Conservation (phyloP, 2,888 invertebrate species). For the Ditula angustiorana region DNA sequence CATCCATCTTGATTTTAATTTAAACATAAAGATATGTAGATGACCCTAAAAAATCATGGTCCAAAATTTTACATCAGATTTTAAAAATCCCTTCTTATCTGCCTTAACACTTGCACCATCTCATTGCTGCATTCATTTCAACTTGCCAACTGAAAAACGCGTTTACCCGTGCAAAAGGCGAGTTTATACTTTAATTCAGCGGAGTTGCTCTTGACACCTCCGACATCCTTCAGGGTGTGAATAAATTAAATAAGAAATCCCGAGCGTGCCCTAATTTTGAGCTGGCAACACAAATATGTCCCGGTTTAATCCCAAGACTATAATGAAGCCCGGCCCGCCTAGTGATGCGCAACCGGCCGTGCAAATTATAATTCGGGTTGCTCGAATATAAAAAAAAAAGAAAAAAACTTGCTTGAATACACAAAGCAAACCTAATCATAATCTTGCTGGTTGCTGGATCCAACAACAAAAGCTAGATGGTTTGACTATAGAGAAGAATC, state of each 20-base stretch:
- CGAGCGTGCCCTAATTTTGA: slow-evolving; percentile 56
- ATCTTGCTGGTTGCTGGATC: no score
- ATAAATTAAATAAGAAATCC: slow-evolving; percentile 65
- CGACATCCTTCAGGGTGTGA: slow-evolving; percentile 47
- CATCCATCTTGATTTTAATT: no score
- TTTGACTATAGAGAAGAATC: no score
- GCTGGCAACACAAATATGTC: slow-evolving; percentile 56
- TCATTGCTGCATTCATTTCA: background rate
- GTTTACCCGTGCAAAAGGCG: background rate
- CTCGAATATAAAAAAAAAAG: background rate
- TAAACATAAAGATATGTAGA: no score
- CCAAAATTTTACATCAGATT: no score
- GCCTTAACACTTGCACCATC: no score
- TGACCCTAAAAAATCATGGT: no score
- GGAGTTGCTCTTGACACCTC: slow-evolving; percentile 31
- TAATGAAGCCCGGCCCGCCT: slow-evolving; percentile 54
- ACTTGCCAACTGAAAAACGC: background rate
- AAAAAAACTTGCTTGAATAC: no score
- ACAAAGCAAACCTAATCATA: no score
- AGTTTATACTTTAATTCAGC: slow-evolving; percentile 13
- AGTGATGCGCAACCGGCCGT: slow-evolving; percentile 20
- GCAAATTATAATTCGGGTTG: background rate
- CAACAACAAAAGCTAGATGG: no score
- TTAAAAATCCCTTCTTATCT: no score
- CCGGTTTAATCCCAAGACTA: slow-evolving; percentile 54